Evolutionary conservation across 2,888 invertebrate species (phyloP), one percentile per base, ranked within the genome.

Genomic region (Amphimallon solstitiale): DNA sequence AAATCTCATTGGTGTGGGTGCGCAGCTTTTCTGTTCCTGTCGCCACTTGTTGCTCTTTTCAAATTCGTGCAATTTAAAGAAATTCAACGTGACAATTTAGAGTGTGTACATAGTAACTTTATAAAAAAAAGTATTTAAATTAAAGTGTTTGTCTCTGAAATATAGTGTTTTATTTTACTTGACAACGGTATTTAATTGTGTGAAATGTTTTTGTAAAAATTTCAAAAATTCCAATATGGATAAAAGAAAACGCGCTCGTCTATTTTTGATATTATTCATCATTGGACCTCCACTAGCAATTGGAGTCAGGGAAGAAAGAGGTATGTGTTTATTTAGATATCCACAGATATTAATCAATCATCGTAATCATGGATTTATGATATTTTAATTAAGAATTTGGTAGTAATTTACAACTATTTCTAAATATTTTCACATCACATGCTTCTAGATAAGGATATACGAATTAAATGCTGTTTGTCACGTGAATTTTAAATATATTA

Each of bases 271-370:
- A 29, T 29, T 60, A 23, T 17, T 60, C 60, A 35, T 35, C 34
- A 17, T 45, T 40, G 60, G 60, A 60, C 46, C 29, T 35, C 51
- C 17, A 5, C 15, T 45, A 17, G 45, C 43, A 10, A 29, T 56
- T n/a, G 43, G 67, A 9, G 59, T 70, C 49, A 76, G 75, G 38
- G 78, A 78, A 63, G 78, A 78, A 76, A 76, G 77, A 78, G 78
- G 78, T 78, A 49, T 71, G 75, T 60, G 1, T 29, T 29, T 29
- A 29, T 29, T 29, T 29, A 7, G 1, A 29, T 29, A 5, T 29
- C n/a, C n/a, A 43, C 14, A 17, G 7, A 21, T 48, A 48, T 48
- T 29, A 5, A 23, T 29, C 5, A 29, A 29, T 43, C 29, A 29
- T 29, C 9, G 29, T 7, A 29, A 3, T 29, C 5, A 2, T 29